phyloP scores from a whole-genome alignment of 2,113 vertebrate species.

The Pedetes capensis region DNA sequence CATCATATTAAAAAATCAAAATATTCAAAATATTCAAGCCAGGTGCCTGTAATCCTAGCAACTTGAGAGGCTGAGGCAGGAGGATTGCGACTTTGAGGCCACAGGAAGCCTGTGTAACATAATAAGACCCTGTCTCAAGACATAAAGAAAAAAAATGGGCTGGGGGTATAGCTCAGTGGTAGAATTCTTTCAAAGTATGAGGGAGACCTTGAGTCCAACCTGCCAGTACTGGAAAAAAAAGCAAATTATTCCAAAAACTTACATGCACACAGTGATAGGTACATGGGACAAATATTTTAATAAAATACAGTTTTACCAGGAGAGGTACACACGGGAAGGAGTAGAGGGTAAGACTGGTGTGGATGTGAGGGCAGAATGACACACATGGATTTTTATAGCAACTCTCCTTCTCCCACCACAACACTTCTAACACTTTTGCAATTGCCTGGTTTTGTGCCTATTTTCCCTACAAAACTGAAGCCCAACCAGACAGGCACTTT shows the following conservation, averaged over 20 bases:
- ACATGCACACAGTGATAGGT: neutral
- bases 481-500: neutral
- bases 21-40: neutral
- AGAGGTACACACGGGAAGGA: neutral
- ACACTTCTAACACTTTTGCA: neutral
- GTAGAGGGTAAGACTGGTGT: neutral
- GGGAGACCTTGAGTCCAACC: too few relatives aligned
- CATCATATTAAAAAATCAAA: slow-evolving; percentile 33
- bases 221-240: too few relatives aligned
- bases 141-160: too few relatives aligned
- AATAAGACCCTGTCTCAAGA: too few relatives aligned
- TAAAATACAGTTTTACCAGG: neutral
- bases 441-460: neutral
- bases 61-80: too few relatives aligned
- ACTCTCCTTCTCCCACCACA: neutral
- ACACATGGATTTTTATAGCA: neutral
- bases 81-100: too few relatives aligned
- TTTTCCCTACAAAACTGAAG: neutral
- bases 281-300: neutral
- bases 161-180: too few relatives aligned
- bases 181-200: too few relatives aligned
- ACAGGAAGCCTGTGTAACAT: too few relatives aligned
- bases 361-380: neutral
- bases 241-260: neutral
- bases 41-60: too few relatives aligned